Base-by-base conservation (phyloP, 1,140 invertebrate species). In the Aphelinus certus region DNA sequence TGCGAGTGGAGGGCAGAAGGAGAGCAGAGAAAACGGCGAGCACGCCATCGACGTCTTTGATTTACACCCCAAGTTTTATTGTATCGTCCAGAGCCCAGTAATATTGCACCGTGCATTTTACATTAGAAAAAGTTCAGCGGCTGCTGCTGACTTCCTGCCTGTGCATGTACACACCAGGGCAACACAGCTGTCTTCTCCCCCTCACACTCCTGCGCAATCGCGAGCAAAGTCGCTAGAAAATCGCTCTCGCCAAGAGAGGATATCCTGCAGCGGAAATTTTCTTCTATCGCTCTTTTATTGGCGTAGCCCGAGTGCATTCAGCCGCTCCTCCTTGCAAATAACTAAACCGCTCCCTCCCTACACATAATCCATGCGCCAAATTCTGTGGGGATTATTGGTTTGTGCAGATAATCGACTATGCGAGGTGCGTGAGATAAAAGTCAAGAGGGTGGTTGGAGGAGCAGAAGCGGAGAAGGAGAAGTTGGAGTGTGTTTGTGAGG, bases 51-150 rank as follows among this genome's bases (percentile, higher is more conserved):
- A 79, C 74, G 77, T 77, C 75, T 82, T 84, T 85, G 84, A 87
- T 87, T 85, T 87, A 86, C 81, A 77, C 80, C 77, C 76, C 64
- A 85, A 85, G 81, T 87, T 87, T 86, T 85, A 85, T 84, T 81
- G 81, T 80, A 80, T 83, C 79, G 79, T 62, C 64, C 73, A 76
- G 76, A 82, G 79, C 71, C 47, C 70, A 77, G 79, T 84, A 83
- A 85, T 85, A 84, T 84, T 81, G 81, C 80, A 77, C 75, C 77
- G 77, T 83, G 81, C 80, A 83, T 85, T 84, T 84, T 82, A 84
- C 83, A 83, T 84, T 82, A 85, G 80, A 84, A 84, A 85, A 79
- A 70, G 57, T 70, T 70, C 56, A 10, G 3, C 48, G 6, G 7
- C 7, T 9, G 51, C 51, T 53, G 51, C 9, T 4, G 51, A 6